Conservation (phyloP, 92 coral and sea anemone genomes). For the Zoanthus solanderi region DNA sequence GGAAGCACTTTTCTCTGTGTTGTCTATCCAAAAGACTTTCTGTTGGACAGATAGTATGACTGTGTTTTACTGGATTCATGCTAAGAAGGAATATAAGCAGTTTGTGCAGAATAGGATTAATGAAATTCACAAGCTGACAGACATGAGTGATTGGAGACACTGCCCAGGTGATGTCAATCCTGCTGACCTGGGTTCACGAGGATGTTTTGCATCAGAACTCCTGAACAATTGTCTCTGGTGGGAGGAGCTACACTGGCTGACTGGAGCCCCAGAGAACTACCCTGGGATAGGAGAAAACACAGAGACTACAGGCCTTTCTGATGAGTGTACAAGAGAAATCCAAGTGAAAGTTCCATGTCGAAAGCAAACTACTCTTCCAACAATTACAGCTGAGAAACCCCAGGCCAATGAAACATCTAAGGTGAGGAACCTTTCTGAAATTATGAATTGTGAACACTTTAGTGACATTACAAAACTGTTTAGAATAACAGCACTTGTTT, state of each 20-base stretch:
- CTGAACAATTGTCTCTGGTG: constrained; percentile 20
- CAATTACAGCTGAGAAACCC: not conserved
- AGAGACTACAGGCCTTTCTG: constrained; percentile 29
- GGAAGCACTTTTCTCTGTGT: constrained; percentile 16
- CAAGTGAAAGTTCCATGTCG: constrained; percentile 16
- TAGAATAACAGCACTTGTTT: constrained; percentile 59
- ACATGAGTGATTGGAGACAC: constrained; percentile 50
- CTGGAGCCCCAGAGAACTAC: constrained; percentile 16
- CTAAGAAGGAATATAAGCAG: constrained; percentile 41
- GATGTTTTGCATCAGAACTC: constrained; percentile 33
- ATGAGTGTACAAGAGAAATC: constrained; percentile 6
- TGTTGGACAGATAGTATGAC: constrained; percentile 68
- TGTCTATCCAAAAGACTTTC: constrained; percentile 27
- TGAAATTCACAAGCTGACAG: constrained; percentile 52
- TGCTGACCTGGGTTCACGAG: constrained; percentile 46
- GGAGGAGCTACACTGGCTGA: constrained; percentile 50
- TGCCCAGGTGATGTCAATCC: constrained; percentile 60
- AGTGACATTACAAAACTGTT: constrained; percentile 50
- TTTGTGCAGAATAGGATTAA: constrained; percentile 69
- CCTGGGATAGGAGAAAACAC: not conserved
- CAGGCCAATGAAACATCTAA: not conserved
- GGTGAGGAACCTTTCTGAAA: constrained; percentile 35
- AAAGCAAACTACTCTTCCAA: not conserved
- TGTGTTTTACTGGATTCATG: constrained; percentile 64
- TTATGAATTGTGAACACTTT: constrained; percentile 49